Percentiles rank a stretch among this genome's conserved stretches.
Evolutionary conservation across 2,888 invertebrate genomes (phyloP).

Genomic region (Pollenia amentaria): DNA sequence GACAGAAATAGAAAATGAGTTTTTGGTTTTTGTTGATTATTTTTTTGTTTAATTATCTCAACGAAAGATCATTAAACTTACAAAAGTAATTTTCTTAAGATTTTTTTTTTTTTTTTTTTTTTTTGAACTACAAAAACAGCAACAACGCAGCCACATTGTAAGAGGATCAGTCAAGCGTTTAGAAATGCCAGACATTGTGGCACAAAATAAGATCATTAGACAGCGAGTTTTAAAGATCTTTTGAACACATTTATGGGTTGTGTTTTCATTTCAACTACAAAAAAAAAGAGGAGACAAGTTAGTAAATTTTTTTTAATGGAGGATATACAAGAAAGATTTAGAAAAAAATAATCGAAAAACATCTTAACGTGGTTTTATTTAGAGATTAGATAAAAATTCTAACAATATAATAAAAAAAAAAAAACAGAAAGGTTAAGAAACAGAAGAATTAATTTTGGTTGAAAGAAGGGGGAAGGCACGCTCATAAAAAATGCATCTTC

Average conservation of each 20-base stretch:
- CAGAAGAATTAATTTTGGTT: not conserved
- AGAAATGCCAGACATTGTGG: constrained; percentile 76
- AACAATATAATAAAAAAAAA: constrained; percentile 6
- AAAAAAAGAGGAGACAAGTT: not conserved
- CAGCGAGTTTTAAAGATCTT: not conserved
- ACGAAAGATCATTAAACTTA: constrained; percentile 70
- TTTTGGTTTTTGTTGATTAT: constrained; percentile 5
- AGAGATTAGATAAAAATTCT: constrained; percentile 46
- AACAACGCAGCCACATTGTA: constrained; percentile 23
- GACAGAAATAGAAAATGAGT: constrained; percentile 39
- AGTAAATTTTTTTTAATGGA: constrained; percentile 1
- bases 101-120: constrained; percentile 40
- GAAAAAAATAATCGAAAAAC: constrained; percentile 25
- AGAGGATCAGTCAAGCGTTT: constrained; percentile 62
- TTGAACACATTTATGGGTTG: constrained; percentile 5
- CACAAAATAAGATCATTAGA: constrained; percentile 64
- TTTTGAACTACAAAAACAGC: constrained; percentile 1
- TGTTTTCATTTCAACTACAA: constrained; percentile 4
- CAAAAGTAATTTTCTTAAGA: constrained; percentile 56
- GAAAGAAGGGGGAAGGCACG: constrained; percentile 18
- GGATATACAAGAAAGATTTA: constrained; percentile 1
- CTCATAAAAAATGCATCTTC: no score
- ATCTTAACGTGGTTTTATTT: constrained; percentile 45
- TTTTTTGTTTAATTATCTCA: constrained; percentile 50
- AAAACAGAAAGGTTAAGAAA: not conserved